Conservation (phyloP, 2,888 invertebrate genomes). For the Agrotis puta region DNA sequence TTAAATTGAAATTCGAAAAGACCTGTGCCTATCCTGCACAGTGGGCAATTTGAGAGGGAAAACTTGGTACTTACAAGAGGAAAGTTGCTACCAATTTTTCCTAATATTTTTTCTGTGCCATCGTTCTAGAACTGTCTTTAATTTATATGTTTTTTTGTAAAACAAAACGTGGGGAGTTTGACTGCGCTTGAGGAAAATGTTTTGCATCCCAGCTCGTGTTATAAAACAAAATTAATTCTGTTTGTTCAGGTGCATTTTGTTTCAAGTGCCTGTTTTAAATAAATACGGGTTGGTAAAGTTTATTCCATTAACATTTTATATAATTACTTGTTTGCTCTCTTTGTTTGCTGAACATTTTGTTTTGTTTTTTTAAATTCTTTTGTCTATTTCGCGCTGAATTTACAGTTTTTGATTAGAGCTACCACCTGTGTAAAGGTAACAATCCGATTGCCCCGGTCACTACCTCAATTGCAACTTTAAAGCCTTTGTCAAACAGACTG, state of each 20-base stretch:
- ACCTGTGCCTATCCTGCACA: constrained; percentile 71
- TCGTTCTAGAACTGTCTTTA: constrained; percentile 65
- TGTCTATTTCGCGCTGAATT: neutral
- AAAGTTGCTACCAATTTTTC: constrained; percentile 64
- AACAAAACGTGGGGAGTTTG: constrained; percentile 42
- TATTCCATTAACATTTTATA: constrained; percentile 37
- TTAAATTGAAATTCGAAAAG: constrained; percentile 86
- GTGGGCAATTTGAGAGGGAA: constrained; percentile 70
- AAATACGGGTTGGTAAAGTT: constrained; percentile 30
- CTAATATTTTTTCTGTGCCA: constrained; percentile 62
- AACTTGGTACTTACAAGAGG: constrained; percentile 61
- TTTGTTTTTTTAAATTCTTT: neutral
- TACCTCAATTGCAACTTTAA: no score
- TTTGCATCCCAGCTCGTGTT: constrained; percentile 30
- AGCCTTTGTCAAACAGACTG: no score
- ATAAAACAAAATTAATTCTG: constrained; percentile 36
- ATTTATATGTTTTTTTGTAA: constrained; percentile 62
- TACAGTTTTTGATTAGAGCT: neutral
- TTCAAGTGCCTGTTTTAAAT: constrained; percentile 30
- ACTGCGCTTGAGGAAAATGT: constrained; percentile 35
- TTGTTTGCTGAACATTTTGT: neutral
- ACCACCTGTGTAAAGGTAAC: no score
- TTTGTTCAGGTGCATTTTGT: constrained; percentile 41
- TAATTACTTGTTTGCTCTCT: neutral
- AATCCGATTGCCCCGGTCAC: no score